These are phyloP conservation scores for Leptoclinus maculatus DNA, from an alignment of 2,797 vertebrate species.

Conservation along the genomic window DNA sequence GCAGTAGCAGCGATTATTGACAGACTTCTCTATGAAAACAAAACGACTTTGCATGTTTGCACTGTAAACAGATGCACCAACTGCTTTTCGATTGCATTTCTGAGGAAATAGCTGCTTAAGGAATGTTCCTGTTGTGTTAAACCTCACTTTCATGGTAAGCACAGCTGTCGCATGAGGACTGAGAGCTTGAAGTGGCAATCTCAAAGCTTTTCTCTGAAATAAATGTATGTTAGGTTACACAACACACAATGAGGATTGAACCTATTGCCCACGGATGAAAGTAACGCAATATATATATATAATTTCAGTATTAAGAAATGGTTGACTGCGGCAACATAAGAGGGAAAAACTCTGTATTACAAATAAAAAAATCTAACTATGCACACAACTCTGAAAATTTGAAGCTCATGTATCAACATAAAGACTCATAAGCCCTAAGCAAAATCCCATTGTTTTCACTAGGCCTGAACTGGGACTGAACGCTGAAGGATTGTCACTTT, in stretches of 20 bases:
- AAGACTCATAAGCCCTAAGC: not conserved
- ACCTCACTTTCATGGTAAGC: not conserved
- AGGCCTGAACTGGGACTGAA: not conserved
- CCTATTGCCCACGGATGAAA: not conserved
- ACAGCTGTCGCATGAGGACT: not conserved
- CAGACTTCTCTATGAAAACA: not conserved
- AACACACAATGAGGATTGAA: not conserved
- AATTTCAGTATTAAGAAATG: not conserved
- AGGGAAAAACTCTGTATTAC: not conserved
- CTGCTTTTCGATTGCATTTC: conserved; percentile 12
- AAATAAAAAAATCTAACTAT: not conserved
- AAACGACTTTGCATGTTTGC: not conserved
- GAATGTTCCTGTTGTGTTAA: not conserved
- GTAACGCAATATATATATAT: not conserved
- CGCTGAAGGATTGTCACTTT: not conserved
- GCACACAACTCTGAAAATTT: not conserved
- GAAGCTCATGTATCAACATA: not conserved
- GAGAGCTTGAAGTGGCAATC: not conserved
- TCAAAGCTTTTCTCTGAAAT: not conserved
- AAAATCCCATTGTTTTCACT: not conserved
- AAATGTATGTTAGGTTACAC: not conserved
- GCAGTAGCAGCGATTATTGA: not conserved
- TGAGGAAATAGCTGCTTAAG: not conserved
- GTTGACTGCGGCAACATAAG: not conserved
- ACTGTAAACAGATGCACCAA: not conserved